Conservation (phyloP, 2,113 vertebrate species). For the Ptychochromis oligacanthus region DNA sequence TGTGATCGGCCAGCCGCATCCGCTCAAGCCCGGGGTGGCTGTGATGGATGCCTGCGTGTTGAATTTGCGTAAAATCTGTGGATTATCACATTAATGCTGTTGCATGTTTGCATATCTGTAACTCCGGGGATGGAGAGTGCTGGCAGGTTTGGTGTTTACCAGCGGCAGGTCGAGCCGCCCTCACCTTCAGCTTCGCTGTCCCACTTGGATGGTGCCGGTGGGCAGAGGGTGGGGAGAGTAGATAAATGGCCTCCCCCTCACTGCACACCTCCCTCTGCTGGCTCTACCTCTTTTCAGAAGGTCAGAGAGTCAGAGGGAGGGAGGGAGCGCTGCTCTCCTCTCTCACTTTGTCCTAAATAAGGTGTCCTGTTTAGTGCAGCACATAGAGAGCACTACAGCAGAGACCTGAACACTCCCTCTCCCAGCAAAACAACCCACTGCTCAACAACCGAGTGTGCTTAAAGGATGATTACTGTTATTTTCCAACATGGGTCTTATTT, state of each 20-base stretch:
- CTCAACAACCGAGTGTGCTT: constrained; percentile 7
- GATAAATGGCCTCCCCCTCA: constrained; percentile 72
- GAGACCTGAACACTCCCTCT: constrained; percentile 13
- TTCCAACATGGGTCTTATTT: constrained; percentile 5
- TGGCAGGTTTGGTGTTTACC: constrained; percentile 16
- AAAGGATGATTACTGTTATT: constrained; percentile 34
- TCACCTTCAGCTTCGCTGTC: constrained; percentile 71
- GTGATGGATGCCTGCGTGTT: constrained; percentile 41
- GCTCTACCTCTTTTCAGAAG: constrained; percentile 72
- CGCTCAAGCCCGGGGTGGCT: constrained; percentile 15
- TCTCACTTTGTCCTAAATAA: constrained; percentile 61
- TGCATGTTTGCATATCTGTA: not conserved
- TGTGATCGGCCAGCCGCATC: constrained; percentile 49
- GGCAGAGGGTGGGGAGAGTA: constrained; percentile 12
- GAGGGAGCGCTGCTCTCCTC: constrained; percentile 27
- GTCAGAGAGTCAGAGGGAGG: constrained; percentile 58
- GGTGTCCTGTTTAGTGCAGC: constrained; percentile 57
- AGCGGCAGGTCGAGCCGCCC: constrained; percentile 51
- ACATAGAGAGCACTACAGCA: constrained; percentile 40
- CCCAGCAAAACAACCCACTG: not conserved
- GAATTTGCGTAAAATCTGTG: not conserved
- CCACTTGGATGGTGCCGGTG: constrained; percentile 44
- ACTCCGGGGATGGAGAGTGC: not conserved
- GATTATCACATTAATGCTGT: not conserved
- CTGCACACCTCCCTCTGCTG: constrained; percentile 48